Evolutionary conservation across 2,113 vertebrate species (phyloP).

Genomic region (Hypanus sabinus): DNA sequence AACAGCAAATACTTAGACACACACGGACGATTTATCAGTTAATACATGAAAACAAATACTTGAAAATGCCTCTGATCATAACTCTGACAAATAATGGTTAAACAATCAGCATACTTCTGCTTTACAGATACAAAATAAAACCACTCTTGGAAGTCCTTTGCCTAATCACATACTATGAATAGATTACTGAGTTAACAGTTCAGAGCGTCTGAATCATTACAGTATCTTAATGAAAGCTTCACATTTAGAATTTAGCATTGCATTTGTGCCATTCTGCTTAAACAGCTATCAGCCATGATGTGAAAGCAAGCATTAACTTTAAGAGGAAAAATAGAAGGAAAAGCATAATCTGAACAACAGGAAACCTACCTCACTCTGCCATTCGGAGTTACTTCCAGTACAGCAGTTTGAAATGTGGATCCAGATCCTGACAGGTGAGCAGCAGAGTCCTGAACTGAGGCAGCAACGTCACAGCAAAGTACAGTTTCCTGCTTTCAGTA

Average conservation of each 20-base stretch:
- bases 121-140: not conserved
- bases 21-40: not conserved
- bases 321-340: not conserved
- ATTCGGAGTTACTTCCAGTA: slow-evolving; percentile 28
- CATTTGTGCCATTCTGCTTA: not conserved
- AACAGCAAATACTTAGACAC: not conserved
- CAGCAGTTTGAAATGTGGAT: slow-evolving; percentile 21
- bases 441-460: not conserved
- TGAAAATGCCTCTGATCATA: not conserved
- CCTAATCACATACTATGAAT: not conserved
- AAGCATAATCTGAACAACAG: not conserved
- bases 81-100: not conserved
- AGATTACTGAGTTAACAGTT: not conserved
- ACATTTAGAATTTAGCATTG: not conserved
- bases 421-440: slow-evolving; percentile 23
- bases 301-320: not conserved
- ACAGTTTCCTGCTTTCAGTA: slow-evolving; percentile 28
- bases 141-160: not conserved
- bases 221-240: not conserved
- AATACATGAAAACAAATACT: not conserved
- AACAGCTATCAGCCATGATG: not conserved
- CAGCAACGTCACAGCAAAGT: slow-evolving; percentile 15
- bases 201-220: not conserved
- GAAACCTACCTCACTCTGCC: slow-evolving; percentile 15
- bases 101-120: not conserved